Base-by-base conservation (phyloP, 2,888 invertebrate species). In the Cosmopolites sordidus region DNA sequence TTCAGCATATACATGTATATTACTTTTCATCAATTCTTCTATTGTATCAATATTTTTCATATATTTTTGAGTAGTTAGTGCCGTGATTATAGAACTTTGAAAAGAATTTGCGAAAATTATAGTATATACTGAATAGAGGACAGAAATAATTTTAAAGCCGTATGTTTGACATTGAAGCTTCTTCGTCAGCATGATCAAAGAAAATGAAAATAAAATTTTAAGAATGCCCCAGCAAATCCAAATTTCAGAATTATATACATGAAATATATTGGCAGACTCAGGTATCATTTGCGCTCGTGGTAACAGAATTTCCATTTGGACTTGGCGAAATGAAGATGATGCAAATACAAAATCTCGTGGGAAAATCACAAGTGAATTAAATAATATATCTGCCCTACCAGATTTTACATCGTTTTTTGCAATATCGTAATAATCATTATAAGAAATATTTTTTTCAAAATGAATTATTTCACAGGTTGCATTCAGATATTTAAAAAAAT, bases 61-160 rank as follows among this genome's bases (percentile, higher is more conserved):
- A 22, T 30, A 43, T 27, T 30, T 51, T 3, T 46, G 55, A 11
- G 48, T 41, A 12, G 55, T 55, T 9, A 55, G n/a, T 6, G 55
- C 51, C 5, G 51, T 51, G 3, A 55, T 55, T 1, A 55, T 38
- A 4, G 44, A 37, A 6, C 51, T 44, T 55, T 55, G 55, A 40
- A 55, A 55, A 1, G 40, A 22, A 8, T 43, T 55, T 16, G 29
- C 15, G 22, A 47, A 48, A 12, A 48, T 44, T 1, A 48, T 29
- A n/a, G 15, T 8, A 39, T 43, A 54, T 3, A 48, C 3, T 8
- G 37, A 39, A 15, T 16, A n/a, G 11, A 16, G 11, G 3, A 33
- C 4, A 4, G 12, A 33, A 11, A 33, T 11, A 12, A 33, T 11
- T 33, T n/a, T 33, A n/a, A 33, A 9, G 11, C n/a, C 11, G n/a